Conservation (phyloP, 2,888 invertebrate species). For the Agrenia bidenticulata region DNA sequence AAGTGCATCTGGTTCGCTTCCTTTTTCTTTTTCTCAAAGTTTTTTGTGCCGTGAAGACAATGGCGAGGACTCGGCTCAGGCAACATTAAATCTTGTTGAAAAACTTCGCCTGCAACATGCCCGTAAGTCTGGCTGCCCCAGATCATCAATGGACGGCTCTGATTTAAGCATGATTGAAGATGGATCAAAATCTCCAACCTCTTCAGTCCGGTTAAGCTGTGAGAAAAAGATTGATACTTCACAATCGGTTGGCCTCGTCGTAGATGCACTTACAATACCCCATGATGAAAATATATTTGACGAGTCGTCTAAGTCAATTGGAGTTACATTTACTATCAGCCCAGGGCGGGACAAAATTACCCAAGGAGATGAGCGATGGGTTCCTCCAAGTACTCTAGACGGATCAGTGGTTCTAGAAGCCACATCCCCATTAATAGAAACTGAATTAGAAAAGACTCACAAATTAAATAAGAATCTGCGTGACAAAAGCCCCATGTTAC, state of each 20-base stretch:
- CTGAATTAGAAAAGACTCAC: not conserved
- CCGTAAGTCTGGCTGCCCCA: slow-evolving; percentile 62
- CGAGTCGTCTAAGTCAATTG: slow-evolving; percentile 52
- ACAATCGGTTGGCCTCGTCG: not conserved
- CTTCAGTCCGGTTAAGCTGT: not conserved
- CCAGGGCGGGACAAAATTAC: slow-evolving; percentile 51
- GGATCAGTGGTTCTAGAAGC: not conserved
- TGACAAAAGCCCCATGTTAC: too few relatives aligned
- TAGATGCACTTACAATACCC: slow-evolving; percentile 6
- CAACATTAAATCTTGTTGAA: slow-evolving; percentile 80
- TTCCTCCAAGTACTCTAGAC: slow-evolving; percentile 59
- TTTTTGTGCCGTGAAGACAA: slow-evolving; percentile 74
- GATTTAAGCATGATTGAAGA: slow-evolving; percentile 30
- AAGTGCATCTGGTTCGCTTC: slow-evolving; percentile 53
- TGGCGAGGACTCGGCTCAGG: slow-evolving; percentile 78
- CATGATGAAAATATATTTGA: slow-evolving; percentile 9
- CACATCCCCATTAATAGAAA: too few relatives aligned
- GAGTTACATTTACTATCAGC: slow-evolving; percentile 54
- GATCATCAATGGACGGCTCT: slow-evolving; percentile 48
- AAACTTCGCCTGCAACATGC: slow-evolving; percentile 73
- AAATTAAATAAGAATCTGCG: too few relatives aligned
- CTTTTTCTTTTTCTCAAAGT: slow-evolving; percentile 67
- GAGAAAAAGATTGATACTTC: not conserved
- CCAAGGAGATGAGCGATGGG: slow-evolving; percentile 64
- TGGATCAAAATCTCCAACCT: slow-evolving; percentile 18